Conservation (phyloP, 92 coral and sea anemone species). For the Palythoa grandiflora region DNA sequence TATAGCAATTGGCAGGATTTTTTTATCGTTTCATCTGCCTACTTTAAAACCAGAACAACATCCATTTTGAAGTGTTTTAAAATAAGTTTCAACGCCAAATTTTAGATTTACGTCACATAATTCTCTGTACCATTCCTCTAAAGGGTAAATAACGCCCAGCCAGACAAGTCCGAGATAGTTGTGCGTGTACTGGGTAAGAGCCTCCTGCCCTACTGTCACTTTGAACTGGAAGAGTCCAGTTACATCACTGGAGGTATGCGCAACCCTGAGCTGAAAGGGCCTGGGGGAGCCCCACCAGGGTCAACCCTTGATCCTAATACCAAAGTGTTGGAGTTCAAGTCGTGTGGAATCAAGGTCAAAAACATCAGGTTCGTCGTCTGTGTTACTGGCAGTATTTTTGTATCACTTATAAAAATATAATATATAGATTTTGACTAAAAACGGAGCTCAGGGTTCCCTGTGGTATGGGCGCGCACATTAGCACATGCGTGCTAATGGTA, state of each 20-base stretch:
- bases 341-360: conserved; percentile 96
- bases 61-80: neutral
- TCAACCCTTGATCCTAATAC: conserved; percentile 96
- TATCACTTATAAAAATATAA: neutral
- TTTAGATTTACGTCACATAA: neutral
- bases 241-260: conserved; percentile 96
- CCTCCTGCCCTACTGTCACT: conserved; percentile 97
- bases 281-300: conserved; percentile 99
- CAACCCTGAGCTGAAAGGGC: conserved; percentile 96
- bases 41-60: too few relatives aligned
- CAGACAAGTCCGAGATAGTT: conserved; percentile 66
- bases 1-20: too few relatives aligned
- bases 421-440: too few relatives aligned
- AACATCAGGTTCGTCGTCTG: conserved; percentile 68
- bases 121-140: neutral
- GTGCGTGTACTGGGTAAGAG: conserved; percentile 87
- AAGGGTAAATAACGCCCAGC: conserved; percentile 84
- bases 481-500: too few relatives aligned
- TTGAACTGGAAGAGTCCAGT: conserved; percentile 95
- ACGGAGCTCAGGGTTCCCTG: too few relatives aligned
- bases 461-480: too few relatives aligned
- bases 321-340: conserved; percentile 96
- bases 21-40: too few relatives aligned
- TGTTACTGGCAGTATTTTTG: neutral
- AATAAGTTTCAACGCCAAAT: neutral